phyloP scores from a whole-genome alignment of 2,113 vertebrate genomes.

The Rhinoderma darwinii region DNA sequence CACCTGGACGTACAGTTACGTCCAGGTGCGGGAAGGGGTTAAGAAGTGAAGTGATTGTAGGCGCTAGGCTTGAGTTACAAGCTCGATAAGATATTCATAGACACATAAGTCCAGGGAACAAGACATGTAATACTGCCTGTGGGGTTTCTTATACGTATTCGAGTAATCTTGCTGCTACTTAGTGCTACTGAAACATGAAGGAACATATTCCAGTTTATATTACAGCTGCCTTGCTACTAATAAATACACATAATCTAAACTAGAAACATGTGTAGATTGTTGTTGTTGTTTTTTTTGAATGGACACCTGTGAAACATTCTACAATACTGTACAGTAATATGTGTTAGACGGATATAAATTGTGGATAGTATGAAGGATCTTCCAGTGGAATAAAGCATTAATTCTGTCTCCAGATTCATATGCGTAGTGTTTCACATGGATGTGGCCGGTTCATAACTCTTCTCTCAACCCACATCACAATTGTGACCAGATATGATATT shows the following conservation, averaged over 20 bases:
- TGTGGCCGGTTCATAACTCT: too few relatives aligned
- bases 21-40: too few relatives aligned
- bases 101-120: background rate
- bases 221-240: background rate
- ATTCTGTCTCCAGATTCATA: background rate
- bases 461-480: too few relatives aligned
- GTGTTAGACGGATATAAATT: background rate
- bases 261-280: background rate
- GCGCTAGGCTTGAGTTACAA: slow-evolving; percentile 11
- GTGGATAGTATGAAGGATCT: too few relatives aligned
- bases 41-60: slow-evolving; percentile 20
- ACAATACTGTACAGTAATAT: background rate
- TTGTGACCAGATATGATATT: too few relatives aligned
- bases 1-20: too few relatives aligned
- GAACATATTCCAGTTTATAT: background rate
- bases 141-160: background rate
- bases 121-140: slow-evolving; percentile 26
- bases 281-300: too few relatives aligned
- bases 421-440: background rate
- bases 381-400: background rate
- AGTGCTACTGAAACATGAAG: background rate
- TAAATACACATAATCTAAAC: background rate
- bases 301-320: background rate
- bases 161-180: background rate
- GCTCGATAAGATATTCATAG: slow-evolving; percentile 35